Evolutionary conservation across 92 coral and sea anemone species (phyloP), one percentile per base, ranked within the genome.

Genomic region (Blastomussa wellsi): DNA sequence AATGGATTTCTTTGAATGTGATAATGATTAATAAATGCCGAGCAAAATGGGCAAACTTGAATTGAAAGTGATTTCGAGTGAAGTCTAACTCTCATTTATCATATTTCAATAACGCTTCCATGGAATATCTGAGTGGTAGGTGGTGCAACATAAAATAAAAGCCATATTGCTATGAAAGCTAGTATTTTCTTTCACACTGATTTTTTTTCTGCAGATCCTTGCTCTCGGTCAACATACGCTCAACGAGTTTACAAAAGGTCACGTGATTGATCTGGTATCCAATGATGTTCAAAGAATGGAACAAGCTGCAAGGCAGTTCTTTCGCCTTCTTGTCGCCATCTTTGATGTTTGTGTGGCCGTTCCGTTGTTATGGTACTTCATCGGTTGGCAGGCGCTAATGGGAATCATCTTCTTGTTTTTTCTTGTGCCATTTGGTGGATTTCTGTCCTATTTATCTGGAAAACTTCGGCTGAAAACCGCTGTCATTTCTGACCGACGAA

Each of bases 251-350:
- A 83, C 87, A 8, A 83, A 83, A 24, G 87, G 87, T 74, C 87
- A 83, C 74, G 87, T 83, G 87, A 75, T 83, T 42, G 87, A 83
- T 62, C 87, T 83, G 35, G 87, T 83, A 32, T 57, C 87, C 81
- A 83, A 83, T 74, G 87, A 83, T 37, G 80, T 83, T 74, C 87
- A 83, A 47, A 74, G 87, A 59, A 83, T 83, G 87, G 87, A 83
- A 75, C 74, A 74, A 60, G 87, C 87, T 60, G 80, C 87, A 62
- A 83, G 87, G 62, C 87, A 83, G 73, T 74, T 83, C 55, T 83
- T 83, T 44, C 87, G 87, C 80, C 65, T 83, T 17, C 24, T 83
- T 42, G 74, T 83, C 41, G 87, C 87, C 87, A 76, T 83, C 72
- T 74, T 83, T 74, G 80, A 83, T 41, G 81, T 83, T 52, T 74